Evolutionary conservation across 2,797 vertebrate species (phyloP).

Genomic region (Xenentodon cancila): DNA sequence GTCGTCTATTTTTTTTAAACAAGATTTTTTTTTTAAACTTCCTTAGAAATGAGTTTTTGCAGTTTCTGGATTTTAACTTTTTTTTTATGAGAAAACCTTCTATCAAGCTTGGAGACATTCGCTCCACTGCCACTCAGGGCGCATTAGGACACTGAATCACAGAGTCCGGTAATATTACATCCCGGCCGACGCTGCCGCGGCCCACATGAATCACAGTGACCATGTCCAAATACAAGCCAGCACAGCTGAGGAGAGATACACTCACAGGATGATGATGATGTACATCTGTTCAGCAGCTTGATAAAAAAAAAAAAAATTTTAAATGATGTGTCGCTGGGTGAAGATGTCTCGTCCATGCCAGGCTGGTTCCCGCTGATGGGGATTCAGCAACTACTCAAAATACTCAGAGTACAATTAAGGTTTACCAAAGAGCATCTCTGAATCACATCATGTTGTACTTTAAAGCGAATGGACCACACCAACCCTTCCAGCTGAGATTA

Average conservation of each 20-base stretch:
- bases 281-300: neutral
- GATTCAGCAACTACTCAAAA: no score
- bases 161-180: neutral
- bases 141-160: slow-evolving; percentile 5
- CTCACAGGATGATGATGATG: neutral
- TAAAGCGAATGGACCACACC: no score
- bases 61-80: slow-evolving; percentile 15
- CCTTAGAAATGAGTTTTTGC: no score
- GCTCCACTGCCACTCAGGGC: neutral
- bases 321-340: neutral
- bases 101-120: neutral
- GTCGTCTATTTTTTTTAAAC: no score
- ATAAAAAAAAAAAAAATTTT: no score
- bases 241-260: neutral
- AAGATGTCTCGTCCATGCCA: neutral
- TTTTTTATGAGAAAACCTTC: neutral
- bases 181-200: neutral
- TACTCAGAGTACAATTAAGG: no score
- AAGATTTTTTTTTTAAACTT: no score
- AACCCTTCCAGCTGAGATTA: no score
- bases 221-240: neutral
- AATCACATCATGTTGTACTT: no score
- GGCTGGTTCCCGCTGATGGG: neutral
- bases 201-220: neutral
- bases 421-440: no score